Percentiles rank a stretch among this genome's conserved stretches.
These are phyloP conservation scores for Scopus umbretta DNA, from an alignment of 2,113 vertebrate species.

Conservation along the genomic window DNA sequence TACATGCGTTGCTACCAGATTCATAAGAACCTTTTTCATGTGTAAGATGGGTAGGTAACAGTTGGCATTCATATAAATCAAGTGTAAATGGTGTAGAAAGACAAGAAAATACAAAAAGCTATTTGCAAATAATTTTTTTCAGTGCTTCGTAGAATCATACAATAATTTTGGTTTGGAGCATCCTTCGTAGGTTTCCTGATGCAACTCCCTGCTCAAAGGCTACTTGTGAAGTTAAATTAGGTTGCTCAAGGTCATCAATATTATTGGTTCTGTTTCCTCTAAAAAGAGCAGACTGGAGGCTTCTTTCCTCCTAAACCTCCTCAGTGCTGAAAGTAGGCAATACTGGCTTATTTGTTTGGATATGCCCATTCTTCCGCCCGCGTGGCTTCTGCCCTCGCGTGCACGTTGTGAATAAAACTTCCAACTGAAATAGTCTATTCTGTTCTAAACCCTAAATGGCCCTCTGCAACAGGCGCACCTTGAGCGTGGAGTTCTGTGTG, in stretches of 20 bases:
- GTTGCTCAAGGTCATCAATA: neutral
- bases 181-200: neutral
- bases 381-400: neutral
- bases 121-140: neutral
- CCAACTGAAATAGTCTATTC: neutral
- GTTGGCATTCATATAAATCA: neutral
- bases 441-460: neutral
- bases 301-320: neutral
- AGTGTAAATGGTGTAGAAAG: neutral
- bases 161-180: neutral
- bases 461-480: neutral
- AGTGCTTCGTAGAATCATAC: neutral
- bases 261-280: neutral
- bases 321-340: neutral
- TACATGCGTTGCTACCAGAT: neutral
- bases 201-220: neutral
- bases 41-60: neutral
- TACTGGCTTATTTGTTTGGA: neutral
- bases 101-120: neutral
- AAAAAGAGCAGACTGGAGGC: neutral
- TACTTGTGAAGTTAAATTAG: neutral
- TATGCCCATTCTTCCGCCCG: neutral
- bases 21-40: neutral
- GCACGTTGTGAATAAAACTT: neutral
- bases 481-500: neutral